Base-by-base conservation (phyloP, 2,113 vertebrate species). In the Hypanus sabinus region DNA sequence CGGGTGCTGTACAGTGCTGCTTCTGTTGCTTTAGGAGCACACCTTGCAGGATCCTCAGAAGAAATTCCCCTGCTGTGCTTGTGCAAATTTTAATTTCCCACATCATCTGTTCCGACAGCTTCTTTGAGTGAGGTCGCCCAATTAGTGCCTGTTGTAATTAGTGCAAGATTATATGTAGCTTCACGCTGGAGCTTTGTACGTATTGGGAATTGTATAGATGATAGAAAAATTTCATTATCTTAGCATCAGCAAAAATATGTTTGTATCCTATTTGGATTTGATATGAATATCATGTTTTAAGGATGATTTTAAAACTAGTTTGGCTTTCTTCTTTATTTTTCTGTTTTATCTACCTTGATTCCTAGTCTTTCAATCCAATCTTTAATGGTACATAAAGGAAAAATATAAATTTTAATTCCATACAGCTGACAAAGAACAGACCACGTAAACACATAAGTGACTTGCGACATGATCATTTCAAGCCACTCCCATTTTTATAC, bases 101-200 rank as follows among this genome's bases (percentile, higher is more conserved):
- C 68, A 93, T 93, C 65, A 93, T 93, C 91, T 93, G 70, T 93
- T 93, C 91, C 73, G 91, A 75, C 55, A 73, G 91, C 68, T 65
- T 73, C 20, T 46, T 93, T 93, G 91, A 93, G 33, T 73, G 91
- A 75, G 70, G 91, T 73, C 22, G 68, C 38, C 90, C 70, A 93
- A 93, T 93, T 93, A 93, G 68, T 46, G 68, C 91, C 70, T 93
- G 85, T 73, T 73, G 38, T 73, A 93, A 93, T 93, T 93, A 93
- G 91, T 30, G 36, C 91, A 60, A 90, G 33, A 90, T 90, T 90
- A 65, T 90, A 90, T 65, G 60, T 65, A 93, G 91, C 27, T 93
- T 93, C 70, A 73, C 60, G 33, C 70, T 93, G 36, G 33, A 73
- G 91, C 71, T 55, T 93, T 73, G 33, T 55, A 30, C 11, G 18